A percentile compares a stretch with the other conserved stretches of the same genome.
Evolutionary conservation across 2,797 vertebrate species (phyloP).

Genomic region (Tauraco hartlaubi): DNA sequence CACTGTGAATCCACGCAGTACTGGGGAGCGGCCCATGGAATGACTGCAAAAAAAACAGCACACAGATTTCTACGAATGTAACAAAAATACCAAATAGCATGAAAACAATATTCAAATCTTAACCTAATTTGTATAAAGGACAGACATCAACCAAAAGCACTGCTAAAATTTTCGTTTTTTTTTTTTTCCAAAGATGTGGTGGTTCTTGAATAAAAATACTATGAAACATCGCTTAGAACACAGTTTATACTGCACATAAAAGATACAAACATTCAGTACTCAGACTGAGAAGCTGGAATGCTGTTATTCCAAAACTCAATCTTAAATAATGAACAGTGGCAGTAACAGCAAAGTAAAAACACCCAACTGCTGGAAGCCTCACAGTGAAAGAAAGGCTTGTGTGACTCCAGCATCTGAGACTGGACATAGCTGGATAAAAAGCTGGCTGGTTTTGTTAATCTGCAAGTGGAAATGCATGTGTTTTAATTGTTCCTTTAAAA

Average conservation of each 20-base stretch:
- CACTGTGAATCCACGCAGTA: background rate
- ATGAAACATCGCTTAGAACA: background rate
- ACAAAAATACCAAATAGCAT: background rate
- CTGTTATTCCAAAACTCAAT: background rate
- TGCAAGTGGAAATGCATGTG: background rate
- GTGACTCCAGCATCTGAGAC: background rate
- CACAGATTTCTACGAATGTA: background rate
- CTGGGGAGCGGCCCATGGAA: background rate
- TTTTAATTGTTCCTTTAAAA: slow-evolving; percentile 28
- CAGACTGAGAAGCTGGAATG: background rate
- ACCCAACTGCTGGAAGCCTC: background rate
- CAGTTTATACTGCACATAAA: background rate
- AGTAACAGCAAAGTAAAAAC: background rate
- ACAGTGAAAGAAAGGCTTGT: background rate
- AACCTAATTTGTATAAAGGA: background rate
- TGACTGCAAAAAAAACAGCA: background rate
- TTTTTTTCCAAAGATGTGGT: background rate
- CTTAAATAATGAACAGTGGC: background rate
- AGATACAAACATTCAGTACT: background rate
- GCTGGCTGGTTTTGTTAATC: background rate
- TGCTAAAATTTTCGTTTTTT: background rate
- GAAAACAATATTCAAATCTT: background rate
- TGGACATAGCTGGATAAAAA: background rate
- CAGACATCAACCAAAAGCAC: background rate
- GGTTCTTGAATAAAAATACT: background rate